Evolutionary conservation across 2,113 vertebrate genomes (phyloP), one percentile per base, ranked within the genome.

Genomic region (Eptatretus burgeri): DNA sequence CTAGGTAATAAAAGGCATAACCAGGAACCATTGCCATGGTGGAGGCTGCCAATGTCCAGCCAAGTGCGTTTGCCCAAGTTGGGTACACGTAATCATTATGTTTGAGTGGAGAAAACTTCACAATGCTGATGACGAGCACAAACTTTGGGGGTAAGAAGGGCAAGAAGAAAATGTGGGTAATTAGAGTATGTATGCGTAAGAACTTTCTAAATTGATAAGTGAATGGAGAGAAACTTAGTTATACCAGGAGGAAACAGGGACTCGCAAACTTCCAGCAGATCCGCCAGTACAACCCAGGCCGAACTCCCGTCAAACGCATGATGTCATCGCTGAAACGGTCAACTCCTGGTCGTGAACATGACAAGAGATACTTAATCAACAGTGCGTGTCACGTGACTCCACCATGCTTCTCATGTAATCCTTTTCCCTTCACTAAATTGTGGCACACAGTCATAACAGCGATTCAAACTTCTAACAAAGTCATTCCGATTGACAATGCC

Each of bases 191-290:
- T 7, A 41, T 7, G 3, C 3, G 27, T 3, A 41, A 41, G 27
- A 41, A 41, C 27, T 41, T 41, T 41, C 27, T 41, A 41, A 41
- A 41, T 41, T 41, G 3, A 41, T 41, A 7, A 41, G 53, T 60
- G 53, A 19, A 56, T 56, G 17, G 53, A 56, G 5, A 16, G 16
- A 16, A 18, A 7, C 53, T 56, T 2, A 19, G 16, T 19, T 19
- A 9, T 19, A 60, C 53, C 53, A 60, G 53, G 16, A 60, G 53
- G 11, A 60, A 60, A 11, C 53, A 60, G 53, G 53, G 53, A 60
- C 53, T 60, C 53, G 18, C 53, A 10, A 60, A 60, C 53, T 60
- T 60, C 53, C 53, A 60, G 53, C 53, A 60, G 53, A 60, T 60
- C 7, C 53, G 16, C 53, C 53, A 60, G 53, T 60, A 60, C 16